Conservation (phyloP, 2,888 invertebrate genomes). For the Teleiodes luculella region DNA sequence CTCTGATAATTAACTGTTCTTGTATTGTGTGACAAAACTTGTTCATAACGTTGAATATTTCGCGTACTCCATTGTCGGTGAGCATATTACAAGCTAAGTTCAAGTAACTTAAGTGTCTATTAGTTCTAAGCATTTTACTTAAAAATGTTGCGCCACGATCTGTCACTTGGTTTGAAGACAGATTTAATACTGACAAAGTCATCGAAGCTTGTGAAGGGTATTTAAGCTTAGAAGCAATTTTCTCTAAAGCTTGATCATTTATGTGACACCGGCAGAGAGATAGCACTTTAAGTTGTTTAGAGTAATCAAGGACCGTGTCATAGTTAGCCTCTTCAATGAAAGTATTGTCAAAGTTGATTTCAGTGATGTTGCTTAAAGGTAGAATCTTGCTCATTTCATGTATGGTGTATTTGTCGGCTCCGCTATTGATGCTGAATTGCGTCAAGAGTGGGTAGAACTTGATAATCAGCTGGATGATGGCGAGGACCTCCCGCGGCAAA, state of each 20-base stretch:
- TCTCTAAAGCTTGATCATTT: neutral
- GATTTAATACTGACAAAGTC: neutral
- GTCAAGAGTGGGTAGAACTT: neutral
- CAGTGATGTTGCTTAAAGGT: neutral
- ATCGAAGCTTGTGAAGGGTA: constrained; percentile 14
- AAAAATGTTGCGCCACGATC: neutral
- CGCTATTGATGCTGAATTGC: neutral
- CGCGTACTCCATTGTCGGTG: neutral
- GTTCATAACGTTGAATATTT: neutral
- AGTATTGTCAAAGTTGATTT: neutral
- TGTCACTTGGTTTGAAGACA: neutral
- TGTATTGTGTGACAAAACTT: neutral
- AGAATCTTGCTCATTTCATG: constrained; percentile 5
- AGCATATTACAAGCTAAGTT: neutral
- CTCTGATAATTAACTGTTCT: neutral
- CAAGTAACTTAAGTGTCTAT: neutral
- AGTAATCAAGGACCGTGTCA: constrained; percentile 6
- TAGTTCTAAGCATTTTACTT: neutral
- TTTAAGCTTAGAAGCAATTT: constrained; percentile 20
- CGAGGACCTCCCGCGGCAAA: neutral
- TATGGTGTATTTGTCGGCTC: neutral
- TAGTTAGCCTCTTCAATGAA: neutral
- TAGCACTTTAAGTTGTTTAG: constrained; percentile 1
- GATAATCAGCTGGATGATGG: neutral
- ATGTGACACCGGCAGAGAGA: constrained; percentile 15